Percentiles rank a stretch among this genome's conserved stretches.
These are phyloP conservation scores for Nymphalis urticae DNA, from an alignment of 2,888 invertebrate species.

Conservation along the genomic window DNA sequence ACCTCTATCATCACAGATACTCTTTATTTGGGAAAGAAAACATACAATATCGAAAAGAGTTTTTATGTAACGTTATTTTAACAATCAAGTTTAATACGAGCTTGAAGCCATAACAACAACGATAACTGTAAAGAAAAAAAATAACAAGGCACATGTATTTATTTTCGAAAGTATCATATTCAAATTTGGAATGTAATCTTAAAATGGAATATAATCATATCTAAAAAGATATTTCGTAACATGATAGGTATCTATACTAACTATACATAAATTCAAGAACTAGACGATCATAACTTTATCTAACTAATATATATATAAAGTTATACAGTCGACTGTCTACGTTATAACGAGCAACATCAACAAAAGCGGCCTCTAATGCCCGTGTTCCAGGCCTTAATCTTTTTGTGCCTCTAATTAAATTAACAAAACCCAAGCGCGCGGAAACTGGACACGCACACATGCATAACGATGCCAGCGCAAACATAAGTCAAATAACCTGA, in stretches of 20 bases:
- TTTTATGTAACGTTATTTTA: neutral
- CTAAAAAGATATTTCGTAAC: neutral
- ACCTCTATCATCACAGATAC: constrained; percentile 37
- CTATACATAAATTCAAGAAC: neutral
- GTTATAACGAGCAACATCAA: constrained; percentile 55
- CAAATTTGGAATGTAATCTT: too few relatives aligned
- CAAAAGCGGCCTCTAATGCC: constrained; percentile 76
- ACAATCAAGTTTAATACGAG: too few relatives aligned
- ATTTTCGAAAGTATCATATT: too few relatives aligned
- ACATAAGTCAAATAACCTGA: constrained; percentile 47
- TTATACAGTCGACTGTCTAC: constrained; percentile 25
- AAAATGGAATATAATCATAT: too few relatives aligned
- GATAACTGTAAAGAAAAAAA: too few relatives aligned
- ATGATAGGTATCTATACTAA: neutral
- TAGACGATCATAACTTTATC: neutral
- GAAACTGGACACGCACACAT: constrained; percentile 78
- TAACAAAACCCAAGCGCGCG: constrained; percentile 79
- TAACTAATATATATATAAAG: constrained; percentile 8
- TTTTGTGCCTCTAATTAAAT: constrained; percentile 82
- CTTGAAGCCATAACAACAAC: too few relatives aligned
- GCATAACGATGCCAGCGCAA: constrained; percentile 43
- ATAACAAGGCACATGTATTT: too few relatives aligned
- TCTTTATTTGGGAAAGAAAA: constrained; percentile 31
- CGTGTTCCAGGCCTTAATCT: constrained; percentile 78
- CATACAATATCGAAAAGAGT: constrained; percentile 18